Base-by-base conservation (phyloP, 2,888 invertebrate species). In the Hypselothyrea guttata region DNA sequence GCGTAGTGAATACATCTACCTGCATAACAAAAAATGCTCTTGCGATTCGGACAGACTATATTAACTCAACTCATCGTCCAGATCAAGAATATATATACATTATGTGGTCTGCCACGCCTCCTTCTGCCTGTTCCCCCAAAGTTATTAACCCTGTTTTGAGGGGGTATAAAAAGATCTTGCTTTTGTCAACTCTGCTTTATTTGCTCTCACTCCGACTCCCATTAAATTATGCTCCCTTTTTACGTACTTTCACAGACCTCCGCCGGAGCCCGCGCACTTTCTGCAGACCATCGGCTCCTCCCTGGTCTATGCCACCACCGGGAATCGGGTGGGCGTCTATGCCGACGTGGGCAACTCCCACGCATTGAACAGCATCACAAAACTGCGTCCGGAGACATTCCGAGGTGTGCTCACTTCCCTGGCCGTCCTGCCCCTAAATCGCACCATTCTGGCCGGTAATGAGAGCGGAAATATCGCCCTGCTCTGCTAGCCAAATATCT, bases 221-320 rank as follows among this genome's bases (percentile, higher is more conserved):
- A 13, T n/a, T 7, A 27, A 7, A 16, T 33, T 1, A 5, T 13
- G 5, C 9, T 1, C n/a, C 5, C n/a, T 13, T 51, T 34, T 27
- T 33, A 18, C 3, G 7, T 28, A 9, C 13, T 28, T 9, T 13
- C 40, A 1, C 90, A 96, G 96, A 91, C 97, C 97, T 60, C 94
- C 95, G 46, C 95, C 96, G 1, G 98, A 98, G 88, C 97, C 98
- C 0, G 97, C 97, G 1, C 97, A 98, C 90, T 97, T 97, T 82
- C 92, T 97, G 63, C 93, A 94, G 35, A 92, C 94, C 35, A 94
- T 95, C 90, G 94, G 94, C 87, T 92, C 93, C 75, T 96, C 97
- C 89, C 91, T 98, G 59, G 93, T 98, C 64, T 95, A 96, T 5
- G 98, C 96, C 27, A 98, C 98, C 0, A 97, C 97, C 0, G 97